A percentile compares a stretch with the other conserved stretches of the same genome.
phyloP scores from a whole-genome alignment of 2,113 vertebrate species.

The Chaenogobius annularis region DNA sequence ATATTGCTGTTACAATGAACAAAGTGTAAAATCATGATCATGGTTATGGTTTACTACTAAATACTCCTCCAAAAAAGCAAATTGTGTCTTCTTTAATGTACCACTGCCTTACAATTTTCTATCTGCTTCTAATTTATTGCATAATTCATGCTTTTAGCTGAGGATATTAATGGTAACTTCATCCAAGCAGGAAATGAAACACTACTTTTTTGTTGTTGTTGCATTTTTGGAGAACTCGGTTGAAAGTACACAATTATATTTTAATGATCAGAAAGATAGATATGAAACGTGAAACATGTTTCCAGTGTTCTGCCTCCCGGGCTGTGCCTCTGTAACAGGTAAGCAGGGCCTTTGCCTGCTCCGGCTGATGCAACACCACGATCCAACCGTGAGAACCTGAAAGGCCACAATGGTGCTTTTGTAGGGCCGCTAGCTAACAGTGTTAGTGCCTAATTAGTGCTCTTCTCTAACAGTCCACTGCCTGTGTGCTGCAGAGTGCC shows the following conservation, averaged over 20 bases:
- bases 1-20: too few species aligned
- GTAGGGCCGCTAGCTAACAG: conserved; percentile 64
- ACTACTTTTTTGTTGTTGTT: too few species aligned
- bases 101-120: too few species aligned
- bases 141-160: too few species aligned
- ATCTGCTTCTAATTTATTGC: too few species aligned
- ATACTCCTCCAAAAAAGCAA: too few species aligned
- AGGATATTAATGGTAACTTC: too few species aligned
- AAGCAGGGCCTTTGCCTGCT: conserved; percentile 37
- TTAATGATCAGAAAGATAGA: not conserved
- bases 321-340: conserved; percentile 50
- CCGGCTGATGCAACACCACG: conserved; percentile 62
- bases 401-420: conserved; percentile 65
- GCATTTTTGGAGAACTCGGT: too few species aligned
- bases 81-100: too few species aligned
- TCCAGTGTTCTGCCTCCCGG: not conserved
- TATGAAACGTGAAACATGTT: not conserved
- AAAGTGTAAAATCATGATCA: too few species aligned
- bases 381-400: conserved; percentile 57
- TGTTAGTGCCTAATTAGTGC: conserved; percentile 72
- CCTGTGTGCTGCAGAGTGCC: conserved; percentile 66
- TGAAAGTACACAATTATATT: too few species aligned
- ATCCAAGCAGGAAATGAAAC: not conserved
- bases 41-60: too few species aligned
- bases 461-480: conserved; percentile 70